Base-by-base conservation (phyloP, 2,888 invertebrate genomes). In the Mechanitis mazaeus region DNA sequence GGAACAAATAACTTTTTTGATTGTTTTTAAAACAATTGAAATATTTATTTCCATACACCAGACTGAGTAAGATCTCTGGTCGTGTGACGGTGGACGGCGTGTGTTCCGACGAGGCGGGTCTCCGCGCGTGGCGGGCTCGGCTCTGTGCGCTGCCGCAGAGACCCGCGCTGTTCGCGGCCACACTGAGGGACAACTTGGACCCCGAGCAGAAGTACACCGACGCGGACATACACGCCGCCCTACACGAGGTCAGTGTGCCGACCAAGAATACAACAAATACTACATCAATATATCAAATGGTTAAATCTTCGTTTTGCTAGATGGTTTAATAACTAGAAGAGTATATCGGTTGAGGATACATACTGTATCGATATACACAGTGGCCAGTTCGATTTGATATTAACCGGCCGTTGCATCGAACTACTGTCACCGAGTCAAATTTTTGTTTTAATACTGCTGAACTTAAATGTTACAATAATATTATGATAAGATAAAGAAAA, bases 181-280 rank as follows among this genome's bases (percentile, higher is more conserved):
- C 94, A 0, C 80, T 96, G 64, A 83, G 96, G 0, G 92, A 93
- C 67, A 96, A 96, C 80, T 84, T 96, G 50, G 96, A 96, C 81
- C 96, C 96, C 0, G 93, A 94, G 74, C 86, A 91, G 9, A 80
- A 88, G 45, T 92, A 93, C 72, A 79, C 83, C 6, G 96, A 96
- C 70, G 88, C 91, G 0, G 84, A 92, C 31, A 83, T 96, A 38
- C 94, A 95, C 93, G 87, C 85, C 46, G 95, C 94, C 0, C 76
- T 96, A 11, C 93, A 94, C 58, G 94, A 95, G 83, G 94, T 89
- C n/a, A 28, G 61, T 9, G 3, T 45, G 28, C 2, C n/a, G 2
- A 20, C 20, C 42, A 33, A 53, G 35, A 47, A 42, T 42, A 42
- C 6, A 11, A 42, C 9, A 35, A 35, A 35, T 35, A 5, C 35